These are phyloP conservation scores for Tipula helvola DNA, from an alignment of 2,888 invertebrate genomes.

Conservation along the genomic window DNA sequence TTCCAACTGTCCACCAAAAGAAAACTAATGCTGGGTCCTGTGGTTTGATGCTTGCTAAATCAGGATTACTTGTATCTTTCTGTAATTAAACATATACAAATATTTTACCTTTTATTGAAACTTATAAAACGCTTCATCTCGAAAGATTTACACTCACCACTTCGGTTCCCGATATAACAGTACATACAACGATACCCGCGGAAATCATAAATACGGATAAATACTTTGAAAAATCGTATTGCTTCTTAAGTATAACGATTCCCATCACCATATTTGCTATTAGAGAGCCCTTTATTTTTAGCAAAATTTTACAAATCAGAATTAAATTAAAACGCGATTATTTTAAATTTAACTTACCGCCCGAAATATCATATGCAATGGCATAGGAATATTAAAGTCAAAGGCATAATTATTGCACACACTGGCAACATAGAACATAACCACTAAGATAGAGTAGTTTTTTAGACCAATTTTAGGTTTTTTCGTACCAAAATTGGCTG, in stretches of 20 bases:
- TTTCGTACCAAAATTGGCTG: slow-evolving; percentile 70
- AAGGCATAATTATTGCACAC: slow-evolving; percentile 92
- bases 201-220: slow-evolving; percentile 87
- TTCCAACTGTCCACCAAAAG: slow-evolving; percentile 59
- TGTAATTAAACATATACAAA: slow-evolving; percentile 10
- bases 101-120: too few species aligned
- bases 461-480: slow-evolving; percentile 61
- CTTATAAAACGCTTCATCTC: background rate
- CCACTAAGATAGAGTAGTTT: slow-evolving; percentile 70
- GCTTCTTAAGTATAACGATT: slow-evolving; percentile 72
- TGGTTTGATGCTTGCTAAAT: slow-evolving; percentile 23
- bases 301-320: too few species aligned
- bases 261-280: slow-evolving; percentile 96
- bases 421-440: slow-evolving; percentile 83
- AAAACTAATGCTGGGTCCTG: slow-evolving; percentile 27
- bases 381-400: slow-evolving; percentile 94
- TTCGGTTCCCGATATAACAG: slow-evolving; percentile 69
- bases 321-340: too few species aligned
- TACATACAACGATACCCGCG: slow-evolving; percentile 79
- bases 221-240: slow-evolving; percentile 73
- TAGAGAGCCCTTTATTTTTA: slow-evolving; percentile 54
- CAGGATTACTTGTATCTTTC: slow-evolving; percentile 48
- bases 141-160: slow-evolving; percentile 32
- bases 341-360: slow-evolving; percentile 33
- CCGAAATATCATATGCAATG: slow-evolving; percentile 96